Evolutionary conservation across 2,888 invertebrate species (phyloP).

Genomic region (Dasysyrphus albostriatus): DNA sequence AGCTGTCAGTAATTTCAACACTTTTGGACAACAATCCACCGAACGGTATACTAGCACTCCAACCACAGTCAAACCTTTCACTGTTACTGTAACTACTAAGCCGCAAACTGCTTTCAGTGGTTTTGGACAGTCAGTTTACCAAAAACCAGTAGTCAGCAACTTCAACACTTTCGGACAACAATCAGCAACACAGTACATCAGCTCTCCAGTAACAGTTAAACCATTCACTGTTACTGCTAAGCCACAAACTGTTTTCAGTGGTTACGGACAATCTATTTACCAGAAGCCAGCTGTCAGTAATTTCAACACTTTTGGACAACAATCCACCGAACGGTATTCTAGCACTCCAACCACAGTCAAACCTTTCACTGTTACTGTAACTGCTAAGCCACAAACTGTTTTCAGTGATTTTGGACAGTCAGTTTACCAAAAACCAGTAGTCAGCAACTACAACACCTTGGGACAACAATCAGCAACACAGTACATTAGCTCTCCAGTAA

Average conservation of each 20-base stretch:
- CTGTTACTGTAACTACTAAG: background rate
- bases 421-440: background rate
- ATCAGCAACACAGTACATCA: background rate
- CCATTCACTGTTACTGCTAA: background rate
- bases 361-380: background rate
- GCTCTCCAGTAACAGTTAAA: background rate
- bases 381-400: background rate
- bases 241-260: background rate
- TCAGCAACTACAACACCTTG: background rate
- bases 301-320: background rate
- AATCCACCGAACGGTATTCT: too few relatives aligned
- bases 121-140: slow-evolving; percentile 22
- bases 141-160: slow-evolving; percentile 34
- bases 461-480: background rate
- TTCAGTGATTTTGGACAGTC: slow-evolving; percentile 5
- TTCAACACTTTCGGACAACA: slow-evolving; percentile 12
- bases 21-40: background rate
- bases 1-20: too few relatives aligned
- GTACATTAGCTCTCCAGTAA: background rate
- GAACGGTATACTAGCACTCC: background rate
- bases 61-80: background rate
- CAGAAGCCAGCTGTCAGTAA: slow-evolving; percentile 8
- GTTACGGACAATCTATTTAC: slow-evolving; percentile 1
- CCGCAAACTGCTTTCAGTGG: slow-evolving; percentile 6
- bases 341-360: background rate